Evolutionary conservation across 1,140 invertebrate genomes (phyloP).

Genomic region (Micrasema minimum): DNA sequence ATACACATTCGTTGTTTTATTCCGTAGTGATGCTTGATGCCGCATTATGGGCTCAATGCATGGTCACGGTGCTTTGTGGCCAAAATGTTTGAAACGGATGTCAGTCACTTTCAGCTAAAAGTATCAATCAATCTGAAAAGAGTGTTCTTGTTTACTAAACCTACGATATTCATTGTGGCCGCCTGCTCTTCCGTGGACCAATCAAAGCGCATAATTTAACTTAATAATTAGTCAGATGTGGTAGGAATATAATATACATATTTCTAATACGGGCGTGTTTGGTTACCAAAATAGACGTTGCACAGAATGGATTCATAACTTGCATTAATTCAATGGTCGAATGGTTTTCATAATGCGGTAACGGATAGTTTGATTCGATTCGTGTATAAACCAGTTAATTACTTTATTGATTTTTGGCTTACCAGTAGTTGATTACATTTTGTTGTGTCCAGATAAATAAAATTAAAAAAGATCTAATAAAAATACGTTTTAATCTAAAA

Average conservation of each 20-base stretch:
- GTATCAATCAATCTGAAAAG: too few relatives aligned
- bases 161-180: too few relatives aligned
- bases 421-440: neutral
- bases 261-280: conserved; percentile 18
- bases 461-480: too few relatives aligned
- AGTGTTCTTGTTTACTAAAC: too few relatives aligned
- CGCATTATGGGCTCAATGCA: conserved; percentile 1
- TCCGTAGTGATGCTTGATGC: conserved; percentile 9
- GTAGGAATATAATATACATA: too few relatives aligned
- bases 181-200: too few relatives aligned
- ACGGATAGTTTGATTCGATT: conserved; percentile 27
- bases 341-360: conserved; percentile 25
- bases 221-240: too few relatives aligned
- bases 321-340: conserved; percentile 33
- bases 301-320: conserved; percentile 32
- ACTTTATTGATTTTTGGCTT: conserved; percentile 21
- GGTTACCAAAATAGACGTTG: conserved; percentile 16
- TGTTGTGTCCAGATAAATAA: neutral
- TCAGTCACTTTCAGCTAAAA: neutral
- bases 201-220: too few relatives aligned
- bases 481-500: too few relatives aligned
- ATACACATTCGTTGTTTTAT: conserved; percentile 16
- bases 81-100: neutral
- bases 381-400: conserved; percentile 21
- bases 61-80: neutral